Conservation (phyloP, 2,797 vertebrate genomes). For the Sternarchorhynchus goeldii region DNA sequence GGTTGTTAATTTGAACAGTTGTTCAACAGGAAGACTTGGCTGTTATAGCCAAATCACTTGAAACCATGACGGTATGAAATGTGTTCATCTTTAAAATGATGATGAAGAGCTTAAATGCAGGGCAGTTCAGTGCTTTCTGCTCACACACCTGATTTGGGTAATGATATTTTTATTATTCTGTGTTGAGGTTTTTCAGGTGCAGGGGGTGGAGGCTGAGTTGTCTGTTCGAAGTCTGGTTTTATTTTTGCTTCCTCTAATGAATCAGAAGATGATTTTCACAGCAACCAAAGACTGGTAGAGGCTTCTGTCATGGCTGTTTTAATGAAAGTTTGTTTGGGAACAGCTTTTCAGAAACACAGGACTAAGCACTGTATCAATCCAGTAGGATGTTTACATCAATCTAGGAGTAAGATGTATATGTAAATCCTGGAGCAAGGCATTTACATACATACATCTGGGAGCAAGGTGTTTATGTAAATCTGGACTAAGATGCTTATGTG, state of each 20-base stretch:
- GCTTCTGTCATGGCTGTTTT: not conserved
- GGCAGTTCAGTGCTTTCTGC: too few species aligned
- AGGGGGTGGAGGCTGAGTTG: too few species aligned
- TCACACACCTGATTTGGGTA: too few species aligned
- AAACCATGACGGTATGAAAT: slow-evolving; percentile 6
- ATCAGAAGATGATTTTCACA: not conserved
- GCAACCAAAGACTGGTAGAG: not conserved
- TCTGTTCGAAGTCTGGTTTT: too few species aligned
- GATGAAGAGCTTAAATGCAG: not conserved
- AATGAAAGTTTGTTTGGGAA: slow-evolving; percentile 5
- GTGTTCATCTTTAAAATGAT: slow-evolving; percentile 3
- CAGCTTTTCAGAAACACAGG: not conserved
- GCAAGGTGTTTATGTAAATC: too few species aligned
- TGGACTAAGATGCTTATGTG: too few species aligned
- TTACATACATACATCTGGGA: too few species aligned
- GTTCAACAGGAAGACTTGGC: slow-evolving; percentile 27
- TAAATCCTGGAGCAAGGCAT: too few species aligned
- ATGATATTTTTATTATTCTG: too few species aligned
- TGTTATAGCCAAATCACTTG: slow-evolving; percentile 11
- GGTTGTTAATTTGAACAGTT: slow-evolving; percentile 49
- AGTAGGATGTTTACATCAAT: too few species aligned
- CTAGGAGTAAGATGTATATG: not conserved
- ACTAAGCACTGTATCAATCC: not conserved
- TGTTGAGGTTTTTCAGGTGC: too few species aligned
- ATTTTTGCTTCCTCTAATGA: slow-evolving; percentile 3